A percentile compares a stretch with the other conserved stretches of the same genome.
Conservation (phyloP, 1,140 invertebrate species). For the Harpegnathos saltator region DNA sequence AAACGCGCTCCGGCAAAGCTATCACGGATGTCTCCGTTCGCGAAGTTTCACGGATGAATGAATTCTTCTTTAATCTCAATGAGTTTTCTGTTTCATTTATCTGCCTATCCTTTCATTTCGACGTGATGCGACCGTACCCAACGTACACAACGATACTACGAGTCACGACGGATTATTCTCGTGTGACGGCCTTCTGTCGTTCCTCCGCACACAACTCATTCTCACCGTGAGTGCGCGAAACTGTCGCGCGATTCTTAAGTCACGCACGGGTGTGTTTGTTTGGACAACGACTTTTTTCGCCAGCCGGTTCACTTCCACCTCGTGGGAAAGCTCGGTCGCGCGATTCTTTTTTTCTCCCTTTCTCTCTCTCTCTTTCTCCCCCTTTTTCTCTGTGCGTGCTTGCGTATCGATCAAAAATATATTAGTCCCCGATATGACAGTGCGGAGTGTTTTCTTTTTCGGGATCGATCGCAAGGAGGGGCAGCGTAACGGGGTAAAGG, state of each 20-base stretch:
- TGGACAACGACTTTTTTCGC: constrained; percentile 84
- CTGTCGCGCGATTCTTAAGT: constrained; percentile 62
- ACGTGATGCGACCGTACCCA: neutral
- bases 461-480: constrained; percentile 62
- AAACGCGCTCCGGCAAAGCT: too few species aligned
- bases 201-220: constrained; percentile 50
- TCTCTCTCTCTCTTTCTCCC: constrained; percentile 10
- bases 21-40: too few species aligned
- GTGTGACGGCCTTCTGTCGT: neutral
- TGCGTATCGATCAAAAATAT: constrained; percentile 86
- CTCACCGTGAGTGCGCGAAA: constrained; percentile 66
- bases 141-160: neutral
- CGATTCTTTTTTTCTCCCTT: constrained; percentile 64
- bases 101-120: neutral
- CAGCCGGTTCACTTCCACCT: constrained; percentile 47
- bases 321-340: constrained; percentile 83
- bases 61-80: neutral
- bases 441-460: constrained; percentile 84
- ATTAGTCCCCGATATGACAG: constrained; percentile 86
- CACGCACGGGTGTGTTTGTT: constrained; percentile 84
- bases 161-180: constrained; percentile 19
- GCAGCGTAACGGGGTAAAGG: constrained; percentile 36
- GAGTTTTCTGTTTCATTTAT: neutral
- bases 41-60: neutral
- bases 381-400: constrained; percentile 48